Evolutionary conservation across 1,140 invertebrate species (phyloP).

Genomic region (Trichonephila inaurata): DNA sequence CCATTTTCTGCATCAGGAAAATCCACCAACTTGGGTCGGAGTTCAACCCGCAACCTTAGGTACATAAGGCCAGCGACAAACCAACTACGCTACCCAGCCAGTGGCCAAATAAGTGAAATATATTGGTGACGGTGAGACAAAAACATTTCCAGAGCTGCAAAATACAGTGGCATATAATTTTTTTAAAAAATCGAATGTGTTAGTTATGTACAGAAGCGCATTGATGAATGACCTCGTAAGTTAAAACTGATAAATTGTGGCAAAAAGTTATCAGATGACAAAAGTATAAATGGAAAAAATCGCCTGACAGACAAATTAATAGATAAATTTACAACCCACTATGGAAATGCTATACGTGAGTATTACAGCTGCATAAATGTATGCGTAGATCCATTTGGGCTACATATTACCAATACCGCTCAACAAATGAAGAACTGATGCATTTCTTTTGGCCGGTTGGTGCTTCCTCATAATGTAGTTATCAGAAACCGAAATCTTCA

Average conservation of each 20-base stretch:
- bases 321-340: neutral
- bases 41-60: no score
- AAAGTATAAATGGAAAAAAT: neutral
- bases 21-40: no score
- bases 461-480: no score
- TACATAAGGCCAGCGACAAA: no score
- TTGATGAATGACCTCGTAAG: neutral
- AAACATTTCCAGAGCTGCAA: constrained; percentile 1
- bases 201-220: constrained; percentile 2
- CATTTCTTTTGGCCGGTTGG: no score
- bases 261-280: neutral
- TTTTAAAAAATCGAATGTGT: neutral
- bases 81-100: no score
- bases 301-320: neutral
- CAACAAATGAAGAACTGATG: neutral
- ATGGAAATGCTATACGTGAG: neutral
- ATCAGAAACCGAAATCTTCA: no score
- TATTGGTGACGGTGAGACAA: constrained; percentile 14
- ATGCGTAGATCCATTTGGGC: no score
- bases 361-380: neutral
- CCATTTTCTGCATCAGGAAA: no score
- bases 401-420: neutral
- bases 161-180: neutral
- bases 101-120: no score
- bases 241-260: neutral